Evolutionary conservation across 2,888 invertebrate genomes (phyloP).

Genomic region (Meghimatium bilineatum): DNA sequence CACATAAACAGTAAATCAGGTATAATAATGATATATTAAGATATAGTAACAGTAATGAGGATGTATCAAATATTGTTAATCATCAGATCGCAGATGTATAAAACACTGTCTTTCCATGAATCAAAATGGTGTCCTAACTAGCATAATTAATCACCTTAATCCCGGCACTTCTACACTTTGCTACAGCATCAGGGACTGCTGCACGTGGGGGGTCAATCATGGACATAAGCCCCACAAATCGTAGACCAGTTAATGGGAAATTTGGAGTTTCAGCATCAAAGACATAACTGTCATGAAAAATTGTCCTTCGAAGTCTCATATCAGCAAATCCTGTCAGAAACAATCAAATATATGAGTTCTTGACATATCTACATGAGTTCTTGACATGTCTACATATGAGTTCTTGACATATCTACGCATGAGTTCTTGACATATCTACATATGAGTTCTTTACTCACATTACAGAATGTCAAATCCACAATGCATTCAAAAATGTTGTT

Average conservation of each 20-base stretch:
- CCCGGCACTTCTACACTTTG: conserved; percentile 97
- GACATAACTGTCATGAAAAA: conserved; percentile 92
- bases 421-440: too few relatives aligned
- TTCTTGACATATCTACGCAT: too few relatives aligned
- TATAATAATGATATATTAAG: too few relatives aligned
- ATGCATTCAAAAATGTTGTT: too few relatives aligned
- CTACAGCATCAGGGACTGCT: conserved; percentile 97
- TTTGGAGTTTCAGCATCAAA: conserved; percentile 87
- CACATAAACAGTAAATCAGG: too few relatives aligned
- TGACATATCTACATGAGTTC: too few relatives aligned
- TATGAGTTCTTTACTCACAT: too few relatives aligned
- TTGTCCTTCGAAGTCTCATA: conserved; percentile 89
- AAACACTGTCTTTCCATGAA: not conserved
- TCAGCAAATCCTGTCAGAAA: conserved; percentile 89
- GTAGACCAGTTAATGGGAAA: conserved; percentile 86
- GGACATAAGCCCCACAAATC: conserved; percentile 97
- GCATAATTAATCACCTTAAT: conserved; percentile 82
- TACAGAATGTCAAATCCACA: too few relatives aligned
- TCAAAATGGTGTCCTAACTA: not conserved
- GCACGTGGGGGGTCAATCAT: conserved; percentile 99
- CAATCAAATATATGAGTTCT: not conserved
- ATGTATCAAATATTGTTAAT: too few relatives aligned
- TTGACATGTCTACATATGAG: too few relatives aligned
- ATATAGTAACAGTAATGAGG: too few relatives aligned
- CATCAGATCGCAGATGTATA: too few relatives aligned